These are phyloP conservation scores for Myotis daubentonii DNA, from an alignment of 2,797 vertebrate species.

Conservation along the genomic window DNA sequence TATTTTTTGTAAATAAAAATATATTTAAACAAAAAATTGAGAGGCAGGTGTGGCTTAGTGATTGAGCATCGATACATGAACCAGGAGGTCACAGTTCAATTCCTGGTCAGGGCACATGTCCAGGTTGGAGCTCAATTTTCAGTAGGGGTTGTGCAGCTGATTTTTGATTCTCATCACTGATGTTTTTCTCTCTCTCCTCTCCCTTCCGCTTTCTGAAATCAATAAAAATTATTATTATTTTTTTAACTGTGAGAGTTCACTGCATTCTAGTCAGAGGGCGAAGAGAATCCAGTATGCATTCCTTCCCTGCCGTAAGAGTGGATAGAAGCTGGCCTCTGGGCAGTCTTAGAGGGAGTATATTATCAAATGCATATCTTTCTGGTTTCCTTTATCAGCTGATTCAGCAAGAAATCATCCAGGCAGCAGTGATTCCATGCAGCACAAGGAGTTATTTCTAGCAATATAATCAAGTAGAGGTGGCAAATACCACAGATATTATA, in stretches of 20 bases:
- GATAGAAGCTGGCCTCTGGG: slow-evolving; percentile 50
- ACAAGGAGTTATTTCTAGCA: slow-evolving; percentile 50
- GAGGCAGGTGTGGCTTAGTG: no score
- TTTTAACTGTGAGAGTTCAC: background rate
- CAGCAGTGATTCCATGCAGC: slow-evolving; percentile 50
- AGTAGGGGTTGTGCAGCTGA: no score
- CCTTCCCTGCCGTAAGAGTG: slow-evolving; percentile 48
- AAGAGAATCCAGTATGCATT: slow-evolving; percentile 61
- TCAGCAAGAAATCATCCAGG: slow-evolving; percentile 70
- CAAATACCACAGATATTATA: slow-evolving; percentile 29
- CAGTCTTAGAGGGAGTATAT: slow-evolving; percentile 54
- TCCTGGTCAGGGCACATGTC: no score
- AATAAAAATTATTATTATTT: no score
- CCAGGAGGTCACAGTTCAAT: no score
- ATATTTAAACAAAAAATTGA: no score
- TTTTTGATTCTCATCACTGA: no score
- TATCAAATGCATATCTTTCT: slow-evolving; percentile 68
- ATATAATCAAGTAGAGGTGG: slow-evolving; percentile 23
- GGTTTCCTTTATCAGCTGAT: slow-evolving; percentile 79
- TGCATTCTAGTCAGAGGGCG: slow-evolving; percentile 31
- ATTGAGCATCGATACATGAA: no score
- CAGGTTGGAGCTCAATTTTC: no score
- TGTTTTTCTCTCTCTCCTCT: no score
- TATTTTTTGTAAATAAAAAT: no score
- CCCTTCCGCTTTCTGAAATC: no score